Conservation (phyloP, 2,797 vertebrate species). For the Pteropus rufus region DNA sequence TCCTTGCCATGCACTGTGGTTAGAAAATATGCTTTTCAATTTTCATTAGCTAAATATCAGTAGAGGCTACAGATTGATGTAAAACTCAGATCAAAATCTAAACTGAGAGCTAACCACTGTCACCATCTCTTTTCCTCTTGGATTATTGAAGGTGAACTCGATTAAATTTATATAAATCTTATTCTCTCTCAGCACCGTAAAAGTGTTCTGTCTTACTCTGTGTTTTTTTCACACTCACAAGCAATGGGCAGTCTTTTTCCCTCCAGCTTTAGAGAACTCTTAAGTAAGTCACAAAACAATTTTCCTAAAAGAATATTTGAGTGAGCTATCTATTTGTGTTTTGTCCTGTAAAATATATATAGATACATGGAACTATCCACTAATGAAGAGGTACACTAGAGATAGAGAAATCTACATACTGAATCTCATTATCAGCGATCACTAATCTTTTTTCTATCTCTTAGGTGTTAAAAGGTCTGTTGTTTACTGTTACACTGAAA, state of each 20-base stretch:
- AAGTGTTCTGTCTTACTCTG: not conserved
- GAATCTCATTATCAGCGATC: constrained; percentile 19
- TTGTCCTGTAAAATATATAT: not conserved
- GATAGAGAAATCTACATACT: not conserved
- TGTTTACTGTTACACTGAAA: constrained; percentile 37
- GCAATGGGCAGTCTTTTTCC: not conserved
- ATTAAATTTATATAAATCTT: constrained; percentile 3
- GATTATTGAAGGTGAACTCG: not conserved
- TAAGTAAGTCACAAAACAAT: not conserved
- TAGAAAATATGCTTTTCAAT: not conserved
- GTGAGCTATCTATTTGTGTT: not conserved
- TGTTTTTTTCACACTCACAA: not conserved
- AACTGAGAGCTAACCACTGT: not conserved
- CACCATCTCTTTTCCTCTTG: not conserved
- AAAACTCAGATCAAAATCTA: not conserved
- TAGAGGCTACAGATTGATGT: not conserved
- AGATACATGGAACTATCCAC: not conserved
- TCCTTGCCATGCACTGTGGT: not conserved
- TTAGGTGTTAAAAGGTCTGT: not conserved
- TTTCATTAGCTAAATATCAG: not conserved
- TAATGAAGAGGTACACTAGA: not conserved
- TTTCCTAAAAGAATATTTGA: not conserved
- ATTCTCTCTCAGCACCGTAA: not conserved
- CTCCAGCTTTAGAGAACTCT: not conserved
- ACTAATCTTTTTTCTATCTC: constrained; percentile 9